A percentile compares a stretch with the other conserved stretches of the same genome.
phyloP scores from a whole-genome alignment of 2,113 vertebrate genomes.

The Sphyrna mokarran region DNA sequence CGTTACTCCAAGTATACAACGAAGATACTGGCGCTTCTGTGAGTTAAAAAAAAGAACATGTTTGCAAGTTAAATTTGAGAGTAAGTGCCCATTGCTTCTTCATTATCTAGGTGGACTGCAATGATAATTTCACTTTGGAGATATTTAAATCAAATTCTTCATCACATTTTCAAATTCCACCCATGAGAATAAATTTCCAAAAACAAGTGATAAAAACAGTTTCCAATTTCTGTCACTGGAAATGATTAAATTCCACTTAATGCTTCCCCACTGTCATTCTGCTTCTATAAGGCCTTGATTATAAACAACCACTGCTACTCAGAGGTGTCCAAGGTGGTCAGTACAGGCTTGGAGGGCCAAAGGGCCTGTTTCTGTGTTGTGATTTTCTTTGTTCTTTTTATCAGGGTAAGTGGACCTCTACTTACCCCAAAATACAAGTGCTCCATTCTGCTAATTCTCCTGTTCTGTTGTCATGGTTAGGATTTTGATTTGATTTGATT shows the following conservation, averaged over 20 bases:
- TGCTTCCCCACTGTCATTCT: background rate
- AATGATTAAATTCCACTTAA: background rate
- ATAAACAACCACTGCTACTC: background rate
- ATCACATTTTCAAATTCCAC: background rate
- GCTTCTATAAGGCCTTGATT: background rate
- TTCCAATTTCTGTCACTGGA: background rate
- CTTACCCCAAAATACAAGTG: background rate
- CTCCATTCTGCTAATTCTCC: background rate
- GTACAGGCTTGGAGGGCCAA: too few species aligned
- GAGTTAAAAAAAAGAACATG: background rate
- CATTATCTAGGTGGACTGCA: background rate
- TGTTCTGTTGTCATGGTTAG: background rate
- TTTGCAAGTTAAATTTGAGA: background rate
- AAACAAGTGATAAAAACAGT: background rate
- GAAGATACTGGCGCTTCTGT: background rate
- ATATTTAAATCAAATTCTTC: background rate
- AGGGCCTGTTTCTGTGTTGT: too few species aligned
- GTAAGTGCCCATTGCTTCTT: background rate
- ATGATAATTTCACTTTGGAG: background rate
- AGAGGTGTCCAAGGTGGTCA: background rate
- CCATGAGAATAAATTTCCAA: slow-evolving; percentile 13
- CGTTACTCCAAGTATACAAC: background rate
- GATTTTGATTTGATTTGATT: background rate
- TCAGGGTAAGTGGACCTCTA: background rate
- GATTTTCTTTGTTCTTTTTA: background rate